Conservation (phyloP, 2,888 invertebrate species). For the Epinotia nisella region DNA sequence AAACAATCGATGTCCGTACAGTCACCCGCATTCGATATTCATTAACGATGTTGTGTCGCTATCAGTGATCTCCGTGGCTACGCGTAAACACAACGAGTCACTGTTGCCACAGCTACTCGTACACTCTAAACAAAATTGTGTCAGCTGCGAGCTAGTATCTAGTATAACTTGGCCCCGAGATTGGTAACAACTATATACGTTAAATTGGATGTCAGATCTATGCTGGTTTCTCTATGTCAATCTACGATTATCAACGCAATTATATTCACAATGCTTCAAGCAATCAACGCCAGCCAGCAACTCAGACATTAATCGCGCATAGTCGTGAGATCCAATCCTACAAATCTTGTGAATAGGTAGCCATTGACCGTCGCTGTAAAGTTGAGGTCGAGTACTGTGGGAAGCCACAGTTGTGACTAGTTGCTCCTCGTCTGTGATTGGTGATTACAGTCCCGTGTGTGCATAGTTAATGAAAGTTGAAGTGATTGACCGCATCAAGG, state of each 20-base stretch:
- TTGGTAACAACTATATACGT: background rate
- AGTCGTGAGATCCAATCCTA: background rate
- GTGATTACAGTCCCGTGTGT: background rate
- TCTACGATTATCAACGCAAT: background rate
- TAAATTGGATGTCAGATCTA: background rate
- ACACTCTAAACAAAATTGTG: background rate
- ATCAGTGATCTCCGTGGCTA: conserved; percentile 26
- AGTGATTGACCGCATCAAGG: conserved; percentile 31
- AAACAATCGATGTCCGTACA: conserved; percentile 40
- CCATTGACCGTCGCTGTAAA: background rate
- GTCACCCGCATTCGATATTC: conserved; percentile 26
- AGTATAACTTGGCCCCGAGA: background rate
- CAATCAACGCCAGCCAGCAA: background rate
- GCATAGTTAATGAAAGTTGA: conserved; percentile 13
- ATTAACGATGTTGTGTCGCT: conserved; percentile 20
- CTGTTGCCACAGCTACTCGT: conserved; percentile 20
- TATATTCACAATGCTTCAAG: too few species aligned
- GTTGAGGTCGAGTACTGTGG: background rate
- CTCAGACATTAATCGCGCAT: background rate
- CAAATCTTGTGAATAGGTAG: background rate
- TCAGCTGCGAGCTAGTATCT: background rate
- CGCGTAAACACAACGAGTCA: conserved; percentile 28
- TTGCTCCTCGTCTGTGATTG: background rate
- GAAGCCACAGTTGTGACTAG: background rate
- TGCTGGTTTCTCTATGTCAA: background rate